Evolutionary conservation across 1,140 invertebrate species (phyloP).

Genomic region (Drosophila sturtevanti): DNA sequence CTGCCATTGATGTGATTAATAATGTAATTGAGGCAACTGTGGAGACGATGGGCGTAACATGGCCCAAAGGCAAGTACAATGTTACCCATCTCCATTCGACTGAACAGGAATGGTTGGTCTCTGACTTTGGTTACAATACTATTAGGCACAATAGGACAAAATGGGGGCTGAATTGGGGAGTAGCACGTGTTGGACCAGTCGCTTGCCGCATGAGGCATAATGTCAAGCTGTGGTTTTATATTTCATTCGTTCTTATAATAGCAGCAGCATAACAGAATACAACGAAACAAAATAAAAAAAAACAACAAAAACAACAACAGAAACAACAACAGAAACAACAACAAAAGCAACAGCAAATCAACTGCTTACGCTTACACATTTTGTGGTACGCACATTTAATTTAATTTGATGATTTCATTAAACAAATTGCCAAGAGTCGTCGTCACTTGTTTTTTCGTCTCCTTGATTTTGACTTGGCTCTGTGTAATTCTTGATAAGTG

Average conservation of each 20-base stretch:
- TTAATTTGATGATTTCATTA: conserved; percentile 79
- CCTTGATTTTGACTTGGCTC: conserved; percentile 38
- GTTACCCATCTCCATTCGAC: conserved; percentile 18
- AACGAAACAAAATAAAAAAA: background rate
- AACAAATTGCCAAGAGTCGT: conserved; percentile 58
- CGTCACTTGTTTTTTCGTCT: conserved; percentile 16
- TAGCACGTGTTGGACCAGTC: conserved; percentile 23
- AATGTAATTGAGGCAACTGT: conserved; percentile 49
- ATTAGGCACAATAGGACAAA: background rate
- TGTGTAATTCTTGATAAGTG: conserved; percentile 23
- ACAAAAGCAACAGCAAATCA: conserved; percentile 38
- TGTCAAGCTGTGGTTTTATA: conserved; percentile 65
- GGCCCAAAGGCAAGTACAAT: conserved; percentile 22
- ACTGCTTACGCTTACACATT: conserved; percentile 60
- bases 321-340: too few species aligned
- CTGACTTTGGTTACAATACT: conserved; percentile 28
- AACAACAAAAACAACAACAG: conserved; percentile 29
- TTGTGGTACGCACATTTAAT: conserved; percentile 67
- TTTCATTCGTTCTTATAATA: conserved; percentile 57
- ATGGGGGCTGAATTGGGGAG: background rate
- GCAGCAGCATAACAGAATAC: conserved; percentile 38
- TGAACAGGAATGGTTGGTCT: conserved; percentile 44
- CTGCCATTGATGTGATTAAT: conserved; percentile 68
- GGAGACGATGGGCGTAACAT: conserved; percentile 13
- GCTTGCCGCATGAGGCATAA: conserved; percentile 6